Base-by-base conservation (phyloP, 2,888 invertebrate genomes). In the Lobophora halterata region DNA sequence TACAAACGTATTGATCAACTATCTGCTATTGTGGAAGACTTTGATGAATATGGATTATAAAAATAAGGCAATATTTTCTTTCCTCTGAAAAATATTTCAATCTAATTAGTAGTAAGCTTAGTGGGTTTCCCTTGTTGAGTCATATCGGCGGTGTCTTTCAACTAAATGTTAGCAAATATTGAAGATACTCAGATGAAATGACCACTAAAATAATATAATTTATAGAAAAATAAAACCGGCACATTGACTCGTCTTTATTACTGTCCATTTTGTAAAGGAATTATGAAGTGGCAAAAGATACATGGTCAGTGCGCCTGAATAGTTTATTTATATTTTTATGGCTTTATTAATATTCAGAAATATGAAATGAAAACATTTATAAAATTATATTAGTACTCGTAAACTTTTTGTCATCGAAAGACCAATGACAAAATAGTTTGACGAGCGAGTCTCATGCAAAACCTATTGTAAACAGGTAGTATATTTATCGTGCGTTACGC, bases 281-380 rank as follows among this genome's bases (percentile, higher is more conserved):
- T 35, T 7, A 53, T 50, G 33, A 37, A 40, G 38, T 50, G 48
- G 28, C 11, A 48, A 43, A 44, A 45, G 41, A 48, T 24, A 40
- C 28, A 53, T 43, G 27, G 12, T n/a, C 17, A 8, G 11, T 16
- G 7, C 24, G 38, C 32, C 36, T 1, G 36, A 25, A 25, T 42
- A 21, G 34, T 38, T 31, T 36, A 32, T 44, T 41, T 36, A 33
- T 42, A 23, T 14, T 13, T n/a, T 42, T 44, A 33, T 44, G 30
- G 34, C 46, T 48, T 33, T 36, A 40, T 50, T 47, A 42, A 31
- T 34, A 45, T 9, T 18, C 5, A 10, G 19, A 31, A 9, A 36
- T 9, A n/a, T 12, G 9, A 14, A 34, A 27, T 12, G 9, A 14
- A 34, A 27, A 26, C 13, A 16, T 17, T 23, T 12, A 17, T 30